phyloP scores from a whole-genome alignment of 2,888 invertebrate species.

The Platycheirus rosarum region DNA sequence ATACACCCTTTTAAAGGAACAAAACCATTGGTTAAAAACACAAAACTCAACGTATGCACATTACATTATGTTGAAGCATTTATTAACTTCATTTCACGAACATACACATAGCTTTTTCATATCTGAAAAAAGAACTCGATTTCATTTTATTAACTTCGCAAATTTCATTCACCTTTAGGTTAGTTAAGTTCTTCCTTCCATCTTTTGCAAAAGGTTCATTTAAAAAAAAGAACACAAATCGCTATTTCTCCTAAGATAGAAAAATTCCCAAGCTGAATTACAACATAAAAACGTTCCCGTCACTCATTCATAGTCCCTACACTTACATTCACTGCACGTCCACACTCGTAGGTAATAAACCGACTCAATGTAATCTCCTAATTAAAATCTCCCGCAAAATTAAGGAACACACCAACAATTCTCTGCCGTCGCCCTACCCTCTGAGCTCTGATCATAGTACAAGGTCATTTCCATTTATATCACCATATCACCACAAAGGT shows the following conservation, averaged over 20 bases:
- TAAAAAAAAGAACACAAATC: conserved; percentile 2
- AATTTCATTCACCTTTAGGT: background rate
- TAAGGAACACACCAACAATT: conserved; percentile 56
- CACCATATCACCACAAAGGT: conserved; percentile 38
- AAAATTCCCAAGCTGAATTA: conserved; percentile 13
- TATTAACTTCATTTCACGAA: too few species aligned
- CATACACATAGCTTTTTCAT: too few species aligned
- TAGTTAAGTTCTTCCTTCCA: background rate
- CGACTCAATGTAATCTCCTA: conserved; percentile 73
- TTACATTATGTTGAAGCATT: too few species aligned
- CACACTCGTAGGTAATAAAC: conserved; percentile 38
- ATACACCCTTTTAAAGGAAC: too few species aligned
- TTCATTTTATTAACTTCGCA: conserved; percentile 4
- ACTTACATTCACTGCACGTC: background rate
- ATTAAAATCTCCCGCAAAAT: conserved; percentile 74
- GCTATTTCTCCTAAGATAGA: conserved; percentile 2
- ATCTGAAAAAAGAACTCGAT: background rate
- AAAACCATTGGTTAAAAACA: too few species aligned
- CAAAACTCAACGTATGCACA: too few species aligned
- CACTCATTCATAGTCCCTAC: too few species aligned
- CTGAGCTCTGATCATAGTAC: conserved; percentile 28
- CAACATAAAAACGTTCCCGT: conserved; percentile 13
- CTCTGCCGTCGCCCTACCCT: conserved; percentile 2
- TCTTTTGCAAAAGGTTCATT: background rate
- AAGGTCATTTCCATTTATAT: conserved; percentile 63